Base-by-base conservation (phyloP, 1,140 invertebrate species). In the Drosophila punjabiensis region DNA sequence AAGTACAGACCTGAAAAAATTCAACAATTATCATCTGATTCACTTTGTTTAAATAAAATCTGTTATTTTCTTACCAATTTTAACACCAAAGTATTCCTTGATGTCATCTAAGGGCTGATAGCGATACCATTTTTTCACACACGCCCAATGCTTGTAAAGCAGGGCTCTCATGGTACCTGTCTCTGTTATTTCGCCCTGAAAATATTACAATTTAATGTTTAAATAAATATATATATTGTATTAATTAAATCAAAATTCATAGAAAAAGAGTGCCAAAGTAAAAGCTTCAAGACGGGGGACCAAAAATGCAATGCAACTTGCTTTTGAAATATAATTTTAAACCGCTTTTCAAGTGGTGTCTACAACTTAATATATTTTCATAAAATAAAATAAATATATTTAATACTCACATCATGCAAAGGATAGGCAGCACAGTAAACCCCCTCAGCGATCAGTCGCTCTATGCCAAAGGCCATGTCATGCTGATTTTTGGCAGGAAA, bases 31-130 rank as follows among this genome's bases (percentile, higher is more conserved):
- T 33, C 3, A 63, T n/a, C 14, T 14, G 7, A 30, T 2, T 4
- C 0, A 24, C 9, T 2, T 18, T 14, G 20, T 37, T 14, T 16
- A 6, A 14, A 10, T 32, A 18, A 32, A 16, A 16, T n/a, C 5
- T 2, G 1, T 5, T 39, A 3, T 13, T 6, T 5, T 10, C 33
- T 37, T 55, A 92, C 96, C 97, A 78, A 98, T 98, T 94, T 98
- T 99, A 33, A 98, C 97, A 11, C 98, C 98, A 94, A 99, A 98
- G 93, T 99, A 99, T 70, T 97, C 95, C 87, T 97, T 96, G 63
- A 98, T 94, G 79, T 98, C 96, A 93, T 98, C 97, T 30, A 99
- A 93, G 0, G 98, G 98, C 91, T 99, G 98, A 87, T 97, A 96
- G 77, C 97, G 97, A 91, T 97, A 96, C 93, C 96, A 97, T 91